Percentiles rank a stretch among this genome's conserved stretches.
These are phyloP conservation scores for Pararge aegeria DNA, from an alignment of 1,140 invertebrate genomes.

Conservation along the genomic window DNA sequence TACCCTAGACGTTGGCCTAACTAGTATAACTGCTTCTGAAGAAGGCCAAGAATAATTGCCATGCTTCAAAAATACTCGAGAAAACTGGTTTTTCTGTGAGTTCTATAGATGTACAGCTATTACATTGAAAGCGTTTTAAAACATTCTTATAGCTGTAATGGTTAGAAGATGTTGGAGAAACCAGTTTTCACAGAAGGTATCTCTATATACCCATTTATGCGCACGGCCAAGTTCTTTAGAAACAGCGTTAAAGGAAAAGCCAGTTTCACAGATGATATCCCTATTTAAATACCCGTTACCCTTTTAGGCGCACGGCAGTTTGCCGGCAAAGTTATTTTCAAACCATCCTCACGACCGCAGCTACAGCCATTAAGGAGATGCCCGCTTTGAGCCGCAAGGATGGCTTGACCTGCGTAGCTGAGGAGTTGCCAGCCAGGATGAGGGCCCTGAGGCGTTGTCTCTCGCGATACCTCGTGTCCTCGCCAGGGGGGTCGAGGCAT, in stretches of 20 bases:
- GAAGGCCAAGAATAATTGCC: no score
- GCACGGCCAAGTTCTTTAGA: neutral
- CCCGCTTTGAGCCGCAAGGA: slow-evolving; percentile 50
- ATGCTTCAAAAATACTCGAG: no score
- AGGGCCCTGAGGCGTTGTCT: slow-evolving; percentile 78
- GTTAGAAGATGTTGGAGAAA: no score
- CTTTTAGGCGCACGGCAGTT: neutral
- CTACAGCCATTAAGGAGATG: slow-evolving; percentile 55
- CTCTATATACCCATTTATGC: neutral
- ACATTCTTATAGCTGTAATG: no score
- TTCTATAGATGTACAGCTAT: no score
- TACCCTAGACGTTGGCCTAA: no score
- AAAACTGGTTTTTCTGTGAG: no score
- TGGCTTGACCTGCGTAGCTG: slow-evolving; percentile 56
- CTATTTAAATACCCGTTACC: neutral
- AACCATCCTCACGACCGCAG: slow-evolving; percentile 57
- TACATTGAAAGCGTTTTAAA: no score
- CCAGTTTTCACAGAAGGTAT: no score
- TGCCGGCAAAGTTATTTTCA: slow-evolving; percentile 36
- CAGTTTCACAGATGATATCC: neutral
- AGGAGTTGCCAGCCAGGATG: slow-evolving; percentile 81
- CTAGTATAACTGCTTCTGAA: no score
- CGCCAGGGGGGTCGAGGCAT: slow-evolving; percentile 85
- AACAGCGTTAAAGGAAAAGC: neutral
- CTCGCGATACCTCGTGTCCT: slow-evolving; percentile 81